These are phyloP conservation scores for Acropora yongei DNA, from an alignment of 64 coral and sea anemone genomes.

Conservation along the genomic window DNA sequence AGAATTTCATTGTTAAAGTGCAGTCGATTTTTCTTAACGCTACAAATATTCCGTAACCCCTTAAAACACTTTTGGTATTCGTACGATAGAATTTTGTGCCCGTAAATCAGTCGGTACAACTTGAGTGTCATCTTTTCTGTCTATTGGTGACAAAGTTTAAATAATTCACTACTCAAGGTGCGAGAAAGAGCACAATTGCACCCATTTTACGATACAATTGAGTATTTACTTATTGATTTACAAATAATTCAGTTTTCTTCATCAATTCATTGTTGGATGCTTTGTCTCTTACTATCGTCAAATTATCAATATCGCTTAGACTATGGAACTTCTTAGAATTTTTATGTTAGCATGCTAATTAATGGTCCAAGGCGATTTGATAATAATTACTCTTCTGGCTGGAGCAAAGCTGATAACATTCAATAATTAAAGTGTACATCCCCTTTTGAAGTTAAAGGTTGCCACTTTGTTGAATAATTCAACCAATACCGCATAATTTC, in stretches of 20 bases:
- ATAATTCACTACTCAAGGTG: slow-evolving; percentile 4
- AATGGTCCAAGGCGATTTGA: too few species aligned
- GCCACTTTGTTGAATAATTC: not conserved
- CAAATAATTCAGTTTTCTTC: not conserved
- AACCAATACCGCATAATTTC: not conserved
- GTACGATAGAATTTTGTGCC: not conserved
- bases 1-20: not conserved
- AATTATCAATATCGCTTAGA: not conserved
- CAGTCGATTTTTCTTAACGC: slow-evolving; percentile 14
- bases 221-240: slow-evolving; percentile 18
- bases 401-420: not conserved
- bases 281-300: not conserved
- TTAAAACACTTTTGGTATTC: not conserved
- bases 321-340: not conserved
- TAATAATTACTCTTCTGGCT: not conserved
- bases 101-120: not conserved
- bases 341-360: not conserved
- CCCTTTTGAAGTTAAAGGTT: too few species aligned
- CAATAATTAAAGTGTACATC: not conserved
- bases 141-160: not conserved
- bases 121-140: not conserved
- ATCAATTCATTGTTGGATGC: not conserved
- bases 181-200: slow-evolving; percentile 29
- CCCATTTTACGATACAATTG: slow-evolving; percentile 30
- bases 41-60: not conserved